phyloP scores from a whole-genome alignment of 1,140 invertebrate genomes.

The Thaumetopoea pityocampa region DNA sequence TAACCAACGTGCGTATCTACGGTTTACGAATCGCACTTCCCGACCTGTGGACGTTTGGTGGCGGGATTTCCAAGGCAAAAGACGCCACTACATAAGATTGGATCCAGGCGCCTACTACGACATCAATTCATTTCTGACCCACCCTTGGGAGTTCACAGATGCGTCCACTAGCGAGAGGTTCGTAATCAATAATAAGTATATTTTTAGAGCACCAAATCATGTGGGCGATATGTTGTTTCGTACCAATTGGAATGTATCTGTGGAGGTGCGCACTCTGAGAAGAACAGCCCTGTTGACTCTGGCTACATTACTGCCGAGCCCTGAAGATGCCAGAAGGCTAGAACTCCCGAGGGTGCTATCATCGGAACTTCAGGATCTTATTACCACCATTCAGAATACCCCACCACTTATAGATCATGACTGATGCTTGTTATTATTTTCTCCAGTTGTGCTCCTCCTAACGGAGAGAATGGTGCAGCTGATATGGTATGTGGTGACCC shows the following conservation, averaged over 20 bases:
- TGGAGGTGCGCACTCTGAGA: conserved; percentile 41
- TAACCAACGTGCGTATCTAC: conserved; percentile 76
- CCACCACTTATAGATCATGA: not conserved
- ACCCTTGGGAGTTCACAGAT: conserved; percentile 86
- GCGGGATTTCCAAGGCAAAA: conserved; percentile 82
- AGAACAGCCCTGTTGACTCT: conserved; percentile 34
- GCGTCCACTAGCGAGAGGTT: conserved; percentile 77
- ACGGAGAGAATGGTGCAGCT: too few relatives aligned
- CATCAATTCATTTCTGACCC: conserved; percentile 82
- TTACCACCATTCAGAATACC: conserved; percentile 9
- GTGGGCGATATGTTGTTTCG: conserved; percentile 44
- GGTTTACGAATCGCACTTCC: conserved; percentile 82
- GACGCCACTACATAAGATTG: conserved; percentile 40
- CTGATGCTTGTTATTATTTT: conserved; percentile 3
- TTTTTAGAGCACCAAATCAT: conserved; percentile 43
- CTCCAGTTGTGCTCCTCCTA: conserved; percentile 1
- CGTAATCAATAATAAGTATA: conserved; percentile 59
- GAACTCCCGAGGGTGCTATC: conserved; percentile 37
- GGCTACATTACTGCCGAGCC: conserved; percentile 26
- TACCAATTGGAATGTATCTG: conserved; percentile 60
- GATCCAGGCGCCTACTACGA: conserved; percentile 74
- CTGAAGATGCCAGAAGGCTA: conserved; percentile 23
- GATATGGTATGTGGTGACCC: too few relatives aligned
- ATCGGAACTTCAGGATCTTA: conserved; percentile 32
- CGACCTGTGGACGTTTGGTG: conserved; percentile 82